Base-by-base conservation (phyloP, 2,113 vertebrate genomes). In the Ginglymostoma cirratum region DNA sequence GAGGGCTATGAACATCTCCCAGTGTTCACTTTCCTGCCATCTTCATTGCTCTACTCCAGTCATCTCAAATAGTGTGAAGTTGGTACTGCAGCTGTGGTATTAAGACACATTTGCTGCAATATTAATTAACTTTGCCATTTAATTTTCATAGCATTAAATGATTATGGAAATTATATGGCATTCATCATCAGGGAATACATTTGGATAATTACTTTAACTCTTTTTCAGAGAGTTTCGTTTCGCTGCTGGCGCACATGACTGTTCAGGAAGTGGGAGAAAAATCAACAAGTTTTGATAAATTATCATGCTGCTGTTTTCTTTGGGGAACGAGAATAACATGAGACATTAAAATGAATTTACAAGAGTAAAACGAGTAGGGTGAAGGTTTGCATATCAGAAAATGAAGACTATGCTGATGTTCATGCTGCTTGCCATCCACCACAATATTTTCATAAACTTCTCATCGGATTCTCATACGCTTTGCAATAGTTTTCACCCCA, bases 191-290 rank as follows among this genome's bases (percentile, higher is more conserved):
- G 61, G 89, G 89, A 66, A 67, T 93, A 93, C 61, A 66, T 66
- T 90, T n/a, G 30, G 89, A 93, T 66, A n/a, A 93, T 93, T 83
- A 83, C 80, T 93, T 92, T 93, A 65, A 38, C 89, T 93, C n/a
- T 15, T 92, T 92, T 92, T 17, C 80, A 23, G 89, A 38, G 89
- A 42, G 34, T 66, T 93, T 93, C 2, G 5, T 19, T 83, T 23
- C 17, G 17, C 38, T 38, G 78, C n/a, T 80, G 5, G 78, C 42
- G 19, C 80, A 42, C 15, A 6, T 42, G 21, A 4, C 3, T 42
- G 80, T 38, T 66, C 17, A 23, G 17, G 61, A n/a, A 66, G 38
- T 19, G n/a, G 30, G 34, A n/a, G 89, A 23, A 93, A 65, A 14
- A 30, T 48, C 66, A 93, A 38, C n/a, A 19, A 52, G 14, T 90